Base-by-base conservation (phyloP, 1,140 invertebrate species). In the Diorhabda elongata region DNA sequence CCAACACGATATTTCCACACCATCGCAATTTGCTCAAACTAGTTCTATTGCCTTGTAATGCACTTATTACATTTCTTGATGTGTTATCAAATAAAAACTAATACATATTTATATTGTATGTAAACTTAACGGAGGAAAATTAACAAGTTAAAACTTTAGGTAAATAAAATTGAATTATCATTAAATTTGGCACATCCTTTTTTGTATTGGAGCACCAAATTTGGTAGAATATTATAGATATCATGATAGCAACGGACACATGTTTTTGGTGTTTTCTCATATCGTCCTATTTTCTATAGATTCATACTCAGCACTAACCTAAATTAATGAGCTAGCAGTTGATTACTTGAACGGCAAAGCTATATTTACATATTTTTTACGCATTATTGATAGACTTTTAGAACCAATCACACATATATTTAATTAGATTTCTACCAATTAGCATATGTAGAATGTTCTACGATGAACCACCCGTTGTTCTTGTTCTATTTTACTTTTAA, bases 21-120 rank as follows among this genome's bases (percentile, higher is more conserved):
- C 78, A 79, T 79, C 78, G 78, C 74, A 79, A 79, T 76, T 76
- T 75, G 78, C 78, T 80, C 71, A 68, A 70, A 58, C 47, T 73
- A 74, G 67, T 68, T 59, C 42, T 73, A 71, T 60, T 66, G 66
- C 66, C 68, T 72, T 72, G 64, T 42, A 68, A 74, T 58, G 73
- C 73, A 73, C 72, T 26, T 56, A 72, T 66, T 42, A 69, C 61
- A 61, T 58, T 26, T 64, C 44, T 66, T 65, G 56, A 69, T 69
- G 41, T 68, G 69, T 73, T 76, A 71, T 71, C 69, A 67, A 73
- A 74, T 71, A 61, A 61, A 11, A 71, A 77, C 73, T 77, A 77
- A 76, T 75, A 73, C 42, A 70, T 73, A 68, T 77, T 72, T 77
- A 52, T 52, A 75, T 71, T 69, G 70, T 64, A 69, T 74, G 44